Base-by-base conservation (phyloP, 2,888 invertebrate genomes). In the Globia sparganii region DNA sequence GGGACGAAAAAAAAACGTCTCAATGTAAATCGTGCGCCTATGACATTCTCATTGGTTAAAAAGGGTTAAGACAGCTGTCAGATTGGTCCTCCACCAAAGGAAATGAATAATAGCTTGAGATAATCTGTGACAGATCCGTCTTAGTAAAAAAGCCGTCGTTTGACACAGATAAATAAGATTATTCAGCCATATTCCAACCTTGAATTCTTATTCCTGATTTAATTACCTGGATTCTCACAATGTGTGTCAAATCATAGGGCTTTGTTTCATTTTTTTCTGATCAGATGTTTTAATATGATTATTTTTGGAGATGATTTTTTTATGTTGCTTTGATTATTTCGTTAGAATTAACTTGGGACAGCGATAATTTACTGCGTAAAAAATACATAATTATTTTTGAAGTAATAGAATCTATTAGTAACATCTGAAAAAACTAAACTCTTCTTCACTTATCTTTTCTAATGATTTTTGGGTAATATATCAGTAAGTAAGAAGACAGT, bases 51-150 rank as follows among this genome's bases (percentile, higher is more conserved):
- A 96, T 95, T 96, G 96, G 96, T 94, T 96, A 95, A 96, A 96
- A 96, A 96, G 96, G 96, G 96, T 96, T 96, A 94, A 95, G 95
- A 94, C 95, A 95, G 94, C 96, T 96, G 96, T 96, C 95, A 96
- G 94, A 95, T 94, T 94, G 94, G 92, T 92, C 93, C 92, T 92
- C 91, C 91, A 93, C 92, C 94, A 95, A 95, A 95, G 94, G 94
- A 70, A 95, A 95, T 96, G 96, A 96, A 86, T 94, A 94, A 96
- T 96, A 91, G 87, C 87, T 88, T 80, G 85, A 96, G 96, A 96
- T 96, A 95, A 96, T 96, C 96, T 96, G 92, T 96, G 96, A 95
- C 96, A 96, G 95, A 95, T 95, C 92, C 95, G 93, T 95, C 95
- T 95, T 95, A 94, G 91, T 93, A 96, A 96, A 96, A 95, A 96